Evolutionary conservation across 2,888 invertebrate species (phyloP).

Genomic region (Scrobipalpa costella): DNA sequence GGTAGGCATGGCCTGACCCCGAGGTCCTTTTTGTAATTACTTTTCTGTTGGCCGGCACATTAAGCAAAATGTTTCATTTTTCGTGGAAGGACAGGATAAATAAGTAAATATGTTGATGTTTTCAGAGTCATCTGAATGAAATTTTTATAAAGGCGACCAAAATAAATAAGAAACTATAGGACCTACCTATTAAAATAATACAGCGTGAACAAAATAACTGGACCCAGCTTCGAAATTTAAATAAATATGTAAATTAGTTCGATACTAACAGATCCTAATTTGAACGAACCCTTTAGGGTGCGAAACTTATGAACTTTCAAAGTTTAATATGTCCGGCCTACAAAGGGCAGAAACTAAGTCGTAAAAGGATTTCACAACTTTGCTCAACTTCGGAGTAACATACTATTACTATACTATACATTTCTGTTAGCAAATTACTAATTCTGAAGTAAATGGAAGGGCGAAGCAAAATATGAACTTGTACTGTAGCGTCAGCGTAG

Average conservation of each 20-base stretch:
- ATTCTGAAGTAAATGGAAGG: not conserved
- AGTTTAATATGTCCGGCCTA: not conserved
- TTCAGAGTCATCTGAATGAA: too few relatives aligned
- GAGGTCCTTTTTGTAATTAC: constrained; percentile 25
- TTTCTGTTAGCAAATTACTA: not conserved
- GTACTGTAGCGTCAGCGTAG: not conserved
- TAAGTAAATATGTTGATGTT: not conserved
- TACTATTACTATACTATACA: too few relatives aligned
- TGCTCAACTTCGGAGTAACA: not conserved
- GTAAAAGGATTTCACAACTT: not conserved
- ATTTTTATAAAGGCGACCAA: too few relatives aligned
- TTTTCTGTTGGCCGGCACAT: not conserved
- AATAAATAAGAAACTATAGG: too few relatives aligned
- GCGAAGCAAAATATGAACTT: not conserved
- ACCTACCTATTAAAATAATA: too few relatives aligned
- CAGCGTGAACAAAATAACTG: too few relatives aligned
- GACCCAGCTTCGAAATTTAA: not conserved
- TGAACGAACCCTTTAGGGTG: constrained; percentile 7
- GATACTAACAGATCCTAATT: constrained; percentile 13
- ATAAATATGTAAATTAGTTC: not conserved
- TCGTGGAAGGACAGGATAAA: not conserved
- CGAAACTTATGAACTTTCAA: constrained; percentile 15
- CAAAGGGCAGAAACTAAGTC: not conserved
- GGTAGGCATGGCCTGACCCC: constrained; percentile 1
- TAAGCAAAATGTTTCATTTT: not conserved